Evolutionary conservation across 1,140 invertebrate species (phyloP).

Genomic region (Lordiphosa mommai): DNA sequence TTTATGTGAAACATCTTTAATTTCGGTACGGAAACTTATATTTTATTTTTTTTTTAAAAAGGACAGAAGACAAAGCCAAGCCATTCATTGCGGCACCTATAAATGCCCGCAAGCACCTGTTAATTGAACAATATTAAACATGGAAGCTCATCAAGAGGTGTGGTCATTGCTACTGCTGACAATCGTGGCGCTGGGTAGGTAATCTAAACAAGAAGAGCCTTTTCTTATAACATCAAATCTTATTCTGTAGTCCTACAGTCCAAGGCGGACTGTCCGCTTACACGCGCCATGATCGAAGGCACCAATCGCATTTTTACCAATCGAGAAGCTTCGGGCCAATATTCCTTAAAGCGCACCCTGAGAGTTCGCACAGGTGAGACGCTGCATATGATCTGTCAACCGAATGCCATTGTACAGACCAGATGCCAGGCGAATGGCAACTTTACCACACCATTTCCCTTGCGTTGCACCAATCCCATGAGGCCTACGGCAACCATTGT

Average conservation of each 20-base stretch:
- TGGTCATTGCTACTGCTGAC: slow-evolving; percentile 5
- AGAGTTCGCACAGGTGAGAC: slow-evolving; percentile 16
- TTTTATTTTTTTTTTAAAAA: neutral
- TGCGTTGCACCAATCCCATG: slow-evolving; percentile 8
- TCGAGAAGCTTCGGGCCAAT: neutral
- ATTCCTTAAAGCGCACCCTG: slow-evolving; percentile 13
- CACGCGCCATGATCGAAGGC: slow-evolving; percentile 35
- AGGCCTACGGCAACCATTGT: slow-evolving; percentile 2
- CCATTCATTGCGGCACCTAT: slow-evolving; percentile 4
- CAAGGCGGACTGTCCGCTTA: slow-evolving; percentile 15
- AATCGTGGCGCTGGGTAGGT: slow-evolving; percentile 16
- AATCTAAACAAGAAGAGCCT: too few species aligned
- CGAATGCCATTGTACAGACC: slow-evolving; percentile 25
- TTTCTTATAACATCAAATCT: too few species aligned
- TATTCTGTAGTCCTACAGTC: slow-evolving; percentile 15
- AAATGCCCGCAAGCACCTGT: neutral
- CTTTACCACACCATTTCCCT: slow-evolving; percentile 16
- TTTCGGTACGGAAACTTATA: neutral
- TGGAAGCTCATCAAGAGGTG: slow-evolving; percentile 17
- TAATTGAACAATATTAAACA: neutral
- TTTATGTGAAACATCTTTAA: too few species aligned
- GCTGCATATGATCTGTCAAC: slow-evolving; percentile 27
- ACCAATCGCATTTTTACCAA: slow-evolving; percentile 32
- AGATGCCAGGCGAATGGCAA: too few species aligned
- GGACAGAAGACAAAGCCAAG: neutral